phyloP scores from a whole-genome alignment of 1,140 invertebrate species.

The Parapsyche elsis region DNA sequence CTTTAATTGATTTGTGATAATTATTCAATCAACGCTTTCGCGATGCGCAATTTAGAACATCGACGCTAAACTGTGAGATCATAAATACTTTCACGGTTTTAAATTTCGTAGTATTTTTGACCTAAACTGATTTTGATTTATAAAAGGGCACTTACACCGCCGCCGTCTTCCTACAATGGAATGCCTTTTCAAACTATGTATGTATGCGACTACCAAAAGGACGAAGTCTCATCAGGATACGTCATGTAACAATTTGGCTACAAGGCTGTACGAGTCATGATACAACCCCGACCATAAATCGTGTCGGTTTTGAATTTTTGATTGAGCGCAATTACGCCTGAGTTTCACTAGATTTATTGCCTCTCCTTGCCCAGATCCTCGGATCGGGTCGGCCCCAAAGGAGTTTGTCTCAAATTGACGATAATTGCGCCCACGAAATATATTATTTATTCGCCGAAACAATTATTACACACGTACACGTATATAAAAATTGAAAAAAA shows the following conservation, averaged over 20 bases:
- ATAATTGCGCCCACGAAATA: constrained; percentile 32
- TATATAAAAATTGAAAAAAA: background rate
- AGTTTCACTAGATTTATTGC: constrained; percentile 49
- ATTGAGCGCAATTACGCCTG: constrained; percentile 53
- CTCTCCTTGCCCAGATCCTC: constrained; percentile 36
- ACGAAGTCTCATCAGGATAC: constrained; percentile 42
- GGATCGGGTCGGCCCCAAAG: constrained; percentile 3
- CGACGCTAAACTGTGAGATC: too few species aligned
- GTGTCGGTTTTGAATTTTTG: constrained; percentile 54
- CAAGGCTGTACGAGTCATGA: constrained; percentile 31
- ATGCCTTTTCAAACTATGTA: too few species aligned
- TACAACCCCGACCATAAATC: constrained; percentile 42
- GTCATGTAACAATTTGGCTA: constrained; percentile 50
- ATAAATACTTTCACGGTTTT: too few species aligned
- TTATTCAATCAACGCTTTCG: too few species aligned
- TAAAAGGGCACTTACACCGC: too few species aligned
- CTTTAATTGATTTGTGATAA: too few species aligned
- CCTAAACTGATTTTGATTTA: too few species aligned
- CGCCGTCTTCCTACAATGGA: too few species aligned
- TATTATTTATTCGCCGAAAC: background rate
- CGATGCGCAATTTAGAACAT: too few species aligned
- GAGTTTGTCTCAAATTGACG: constrained; percentile 38
- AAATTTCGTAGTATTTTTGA: too few species aligned
- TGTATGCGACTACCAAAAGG: too few species aligned
- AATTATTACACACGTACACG: background rate